These are phyloP conservation scores for Tychaedon coryphoeus DNA, from an alignment of 2,113 vertebrate genomes.

Conservation along the genomic window DNA sequence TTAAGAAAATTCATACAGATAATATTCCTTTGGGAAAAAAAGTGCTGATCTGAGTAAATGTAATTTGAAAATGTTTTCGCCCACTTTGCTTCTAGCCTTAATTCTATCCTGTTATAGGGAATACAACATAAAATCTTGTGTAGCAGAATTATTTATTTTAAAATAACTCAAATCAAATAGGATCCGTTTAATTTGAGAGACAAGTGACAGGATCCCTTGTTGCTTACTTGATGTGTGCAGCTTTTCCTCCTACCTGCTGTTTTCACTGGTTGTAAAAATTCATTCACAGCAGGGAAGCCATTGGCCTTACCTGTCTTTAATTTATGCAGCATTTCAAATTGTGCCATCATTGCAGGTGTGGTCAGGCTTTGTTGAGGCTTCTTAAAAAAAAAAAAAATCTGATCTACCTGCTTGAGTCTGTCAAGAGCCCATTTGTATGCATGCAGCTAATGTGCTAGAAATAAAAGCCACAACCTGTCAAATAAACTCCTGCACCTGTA, in stretches of 20 bases:
- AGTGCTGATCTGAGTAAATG: neutral
- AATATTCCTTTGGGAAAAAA: neutral
- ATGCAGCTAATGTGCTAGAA: slow-evolving; percentile 74
- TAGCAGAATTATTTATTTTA: slow-evolving; percentile 1
- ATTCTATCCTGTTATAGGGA: neutral
- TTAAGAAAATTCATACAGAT: slow-evolving; percentile 13
- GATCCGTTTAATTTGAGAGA: neutral
- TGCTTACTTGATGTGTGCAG: slow-evolving; percentile 42
- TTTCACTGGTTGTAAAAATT: slow-evolving; percentile 15
- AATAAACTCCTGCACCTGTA: slow-evolving; percentile 80
- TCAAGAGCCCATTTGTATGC: slow-evolving; percentile 76
- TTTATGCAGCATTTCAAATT: slow-evolving; percentile 63
- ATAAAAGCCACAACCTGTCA: slow-evolving; percentile 78
- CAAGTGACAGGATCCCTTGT: slow-evolving; percentile 30
- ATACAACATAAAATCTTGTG: neutral
- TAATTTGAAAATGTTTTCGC: slow-evolving; percentile 23
- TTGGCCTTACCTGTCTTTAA: slow-evolving; percentile 70
- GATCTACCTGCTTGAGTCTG: slow-evolving; percentile 75
- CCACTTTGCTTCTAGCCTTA: neutral
- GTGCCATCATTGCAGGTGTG: slow-evolving; percentile 69
- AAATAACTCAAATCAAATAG: slow-evolving; percentile 1
- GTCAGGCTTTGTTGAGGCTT: slow-evolving; percentile 53
- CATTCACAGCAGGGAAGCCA: slow-evolving; percentile 38
- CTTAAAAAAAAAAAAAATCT: slow-evolving; percentile 39
- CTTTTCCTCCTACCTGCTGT: slow-evolving; percentile 6